Percentiles rank a stretch among this genome's conserved stretches.
Conservation (phyloP, 2,888 invertebrate species). For the Perithous albicinctus region DNA sequence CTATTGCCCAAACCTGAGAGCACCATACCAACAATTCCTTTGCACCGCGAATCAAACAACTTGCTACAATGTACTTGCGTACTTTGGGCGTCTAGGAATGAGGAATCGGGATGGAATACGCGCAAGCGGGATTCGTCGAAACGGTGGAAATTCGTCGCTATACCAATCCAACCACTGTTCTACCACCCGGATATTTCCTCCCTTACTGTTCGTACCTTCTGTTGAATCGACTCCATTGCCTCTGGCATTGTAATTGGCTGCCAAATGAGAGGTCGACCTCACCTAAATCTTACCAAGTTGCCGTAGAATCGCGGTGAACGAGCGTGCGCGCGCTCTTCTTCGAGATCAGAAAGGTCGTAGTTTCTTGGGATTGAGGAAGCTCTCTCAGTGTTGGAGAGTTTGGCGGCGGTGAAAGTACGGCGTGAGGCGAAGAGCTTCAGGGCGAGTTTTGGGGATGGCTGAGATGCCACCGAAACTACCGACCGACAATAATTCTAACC, state of each 20-base stretch:
- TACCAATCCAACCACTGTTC: slow-evolving; percentile 23
- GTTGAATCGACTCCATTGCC: slow-evolving; percentile 27
- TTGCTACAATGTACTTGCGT: too few relatives aligned
- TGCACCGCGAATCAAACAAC: slow-evolving; percentile 9
- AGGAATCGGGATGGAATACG: slow-evolving; percentile 4
- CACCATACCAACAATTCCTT: not conserved
- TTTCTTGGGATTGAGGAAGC: slow-evolving; percentile 61
- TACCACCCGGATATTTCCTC: slow-evolving; percentile 25
- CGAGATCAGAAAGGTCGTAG: slow-evolving; percentile 66
- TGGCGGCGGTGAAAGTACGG: slow-evolving; percentile 17
- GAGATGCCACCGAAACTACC: slow-evolving; percentile 58
- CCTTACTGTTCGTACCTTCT: slow-evolving; percentile 12
- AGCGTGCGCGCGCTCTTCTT: slow-evolving; percentile 52
- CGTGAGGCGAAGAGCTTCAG: slow-evolving; percentile 26
- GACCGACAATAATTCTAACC: slow-evolving; percentile 62
- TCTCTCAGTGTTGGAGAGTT: slow-evolving; percentile 48
- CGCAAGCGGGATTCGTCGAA: not conserved
- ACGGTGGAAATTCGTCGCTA: slow-evolving; percentile 20
- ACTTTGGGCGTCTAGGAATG: slow-evolving; percentile 10
- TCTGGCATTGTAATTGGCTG: slow-evolving; percentile 80
- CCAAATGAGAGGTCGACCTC: slow-evolving; percentile 79
- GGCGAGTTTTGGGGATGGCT: slow-evolving; percentile 28
- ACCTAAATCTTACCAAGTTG: slow-evolving; percentile 79
- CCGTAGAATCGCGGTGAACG: slow-evolving; percentile 59
- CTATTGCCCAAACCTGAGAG: not conserved